Conservation (phyloP, 53 echinoderm and acorn worm species). For the Holothuria scabra region DNA sequence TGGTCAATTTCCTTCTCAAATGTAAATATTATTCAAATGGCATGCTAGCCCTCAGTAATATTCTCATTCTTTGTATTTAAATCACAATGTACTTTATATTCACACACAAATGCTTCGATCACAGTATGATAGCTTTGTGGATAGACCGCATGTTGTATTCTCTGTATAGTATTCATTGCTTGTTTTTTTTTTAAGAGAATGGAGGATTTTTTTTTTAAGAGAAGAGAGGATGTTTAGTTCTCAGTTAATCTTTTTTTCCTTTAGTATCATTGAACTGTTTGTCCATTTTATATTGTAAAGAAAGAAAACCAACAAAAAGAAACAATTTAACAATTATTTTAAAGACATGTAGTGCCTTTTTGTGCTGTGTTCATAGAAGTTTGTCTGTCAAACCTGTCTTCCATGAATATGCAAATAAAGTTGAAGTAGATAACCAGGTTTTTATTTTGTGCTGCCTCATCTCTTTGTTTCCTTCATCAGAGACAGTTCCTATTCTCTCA, state of each 20-base stretch:
- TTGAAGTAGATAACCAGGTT: conserved; percentile 5
- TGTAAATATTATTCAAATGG: no score
- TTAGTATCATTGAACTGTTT: conserved; percentile 11
- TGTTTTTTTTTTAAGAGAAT: conserved; percentile 23
- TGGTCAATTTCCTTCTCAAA: no score
- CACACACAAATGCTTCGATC: no score
- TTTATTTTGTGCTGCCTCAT: no score
- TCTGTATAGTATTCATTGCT: conserved; percentile 48
- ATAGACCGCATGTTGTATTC: conserved; percentile 46
- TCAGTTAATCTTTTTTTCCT: not conserved
- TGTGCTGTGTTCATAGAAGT: conserved; percentile 47
- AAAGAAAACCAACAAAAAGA: conserved; percentile 21
- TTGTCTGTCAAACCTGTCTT: conserved; percentile 31
- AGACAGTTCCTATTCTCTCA: no score
- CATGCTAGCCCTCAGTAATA: no score
- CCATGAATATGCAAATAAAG: conserved; percentile 33
- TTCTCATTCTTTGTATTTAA: no score
- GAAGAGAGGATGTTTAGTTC: not conserved
- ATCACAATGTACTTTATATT: no score
- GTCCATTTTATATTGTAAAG: conserved; percentile 42
- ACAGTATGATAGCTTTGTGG: no score
- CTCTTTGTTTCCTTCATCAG: no score
- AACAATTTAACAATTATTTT: conserved; percentile 17
- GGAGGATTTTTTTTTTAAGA: conserved; percentile 4
- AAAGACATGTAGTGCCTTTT: conserved; percentile 48